These are phyloP conservation scores for Pogonocichla stellata DNA, from an alignment of 2,113 vertebrate genomes.

Conservation along the genomic window DNA sequence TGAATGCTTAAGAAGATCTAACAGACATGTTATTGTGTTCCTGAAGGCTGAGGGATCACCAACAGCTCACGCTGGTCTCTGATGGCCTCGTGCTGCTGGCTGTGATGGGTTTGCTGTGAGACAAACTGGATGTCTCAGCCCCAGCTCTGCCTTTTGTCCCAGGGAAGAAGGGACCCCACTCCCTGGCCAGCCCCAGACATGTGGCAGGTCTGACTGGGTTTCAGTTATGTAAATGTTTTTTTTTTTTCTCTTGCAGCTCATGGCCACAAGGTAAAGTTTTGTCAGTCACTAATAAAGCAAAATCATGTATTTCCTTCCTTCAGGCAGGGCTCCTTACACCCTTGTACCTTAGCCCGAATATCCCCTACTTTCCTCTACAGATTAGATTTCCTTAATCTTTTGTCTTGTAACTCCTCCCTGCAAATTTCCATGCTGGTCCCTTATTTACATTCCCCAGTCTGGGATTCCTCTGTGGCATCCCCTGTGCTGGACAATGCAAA, in stretches of 20 bases:
- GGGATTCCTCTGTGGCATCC: background rate
- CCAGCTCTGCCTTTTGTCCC: background rate
- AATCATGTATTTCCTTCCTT: background rate
- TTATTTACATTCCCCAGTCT: background rate
- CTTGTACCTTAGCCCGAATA: background rate
- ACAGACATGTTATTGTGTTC: constrained; percentile 60
- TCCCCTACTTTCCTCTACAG: background rate
- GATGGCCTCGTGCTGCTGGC: constrained; percentile 18
- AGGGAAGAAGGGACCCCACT: background rate
- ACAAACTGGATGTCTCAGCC: background rate
- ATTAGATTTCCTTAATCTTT: background rate
- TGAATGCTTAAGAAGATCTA: constrained; percentile 27
- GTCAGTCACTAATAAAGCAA: constrained; percentile 31
- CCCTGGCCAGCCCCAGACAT: background rate
- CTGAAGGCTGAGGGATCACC: constrained; percentile 32
- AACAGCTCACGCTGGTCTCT: background rate
- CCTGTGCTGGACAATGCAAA: background rate
- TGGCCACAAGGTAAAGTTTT: background rate
- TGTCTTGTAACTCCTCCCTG: background rate
- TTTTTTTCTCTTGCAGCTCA: background rate
- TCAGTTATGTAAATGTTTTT: background rate
- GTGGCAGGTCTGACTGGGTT: background rate
- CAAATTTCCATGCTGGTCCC: background rate
- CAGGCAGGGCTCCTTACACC: background rate
- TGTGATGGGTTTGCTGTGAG: background rate